phyloP scores from a whole-genome alignment of 2,113 vertebrate genomes.

The Lutjanus erythropterus region DNA sequence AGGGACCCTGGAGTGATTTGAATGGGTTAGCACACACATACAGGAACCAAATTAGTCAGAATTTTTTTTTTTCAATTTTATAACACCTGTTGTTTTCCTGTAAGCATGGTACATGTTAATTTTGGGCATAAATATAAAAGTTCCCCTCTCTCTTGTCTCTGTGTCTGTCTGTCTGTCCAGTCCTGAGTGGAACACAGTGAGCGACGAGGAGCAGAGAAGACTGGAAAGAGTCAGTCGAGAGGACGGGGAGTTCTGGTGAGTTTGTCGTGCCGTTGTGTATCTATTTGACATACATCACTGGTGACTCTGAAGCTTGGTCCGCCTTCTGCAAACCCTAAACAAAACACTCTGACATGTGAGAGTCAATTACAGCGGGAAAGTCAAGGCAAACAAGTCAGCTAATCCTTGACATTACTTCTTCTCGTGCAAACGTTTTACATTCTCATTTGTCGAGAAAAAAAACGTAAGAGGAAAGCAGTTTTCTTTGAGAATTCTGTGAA shows the following conservation, averaged over 20 bases:
- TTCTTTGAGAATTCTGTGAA: too few species aligned
- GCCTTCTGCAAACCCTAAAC: background rate
- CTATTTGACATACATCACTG: background rate
- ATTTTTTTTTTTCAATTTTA: background rate
- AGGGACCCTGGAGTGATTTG: conserved; percentile 84
- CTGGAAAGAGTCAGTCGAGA: conserved; percentile 52
- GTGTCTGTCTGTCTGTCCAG: conserved; percentile 43
- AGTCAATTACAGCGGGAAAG: background rate
- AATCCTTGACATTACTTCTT: background rate
- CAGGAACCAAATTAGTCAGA: background rate
- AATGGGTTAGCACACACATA: conserved; percentile 44
- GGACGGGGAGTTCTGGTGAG: conserved; percentile 82
- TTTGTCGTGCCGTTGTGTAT: background rate
- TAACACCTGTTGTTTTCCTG: background rate
- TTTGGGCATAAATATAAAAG: background rate
- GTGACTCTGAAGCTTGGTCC: background rate
- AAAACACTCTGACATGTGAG: background rate
- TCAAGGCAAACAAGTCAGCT: background rate
- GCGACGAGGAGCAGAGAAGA: conserved; percentile 63
- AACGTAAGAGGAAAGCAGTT: too few species aligned
- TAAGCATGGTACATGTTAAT: background rate
- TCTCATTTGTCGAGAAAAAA: background rate
- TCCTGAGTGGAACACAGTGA: conserved; percentile 70
- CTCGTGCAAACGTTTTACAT: background rate
- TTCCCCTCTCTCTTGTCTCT: background rate